A percentile compares a stretch with the other conserved stretches of the same genome.
phyloP scores from a whole-genome alignment of 2,888 invertebrate species.

The Kryphioiulus occultus region DNA sequence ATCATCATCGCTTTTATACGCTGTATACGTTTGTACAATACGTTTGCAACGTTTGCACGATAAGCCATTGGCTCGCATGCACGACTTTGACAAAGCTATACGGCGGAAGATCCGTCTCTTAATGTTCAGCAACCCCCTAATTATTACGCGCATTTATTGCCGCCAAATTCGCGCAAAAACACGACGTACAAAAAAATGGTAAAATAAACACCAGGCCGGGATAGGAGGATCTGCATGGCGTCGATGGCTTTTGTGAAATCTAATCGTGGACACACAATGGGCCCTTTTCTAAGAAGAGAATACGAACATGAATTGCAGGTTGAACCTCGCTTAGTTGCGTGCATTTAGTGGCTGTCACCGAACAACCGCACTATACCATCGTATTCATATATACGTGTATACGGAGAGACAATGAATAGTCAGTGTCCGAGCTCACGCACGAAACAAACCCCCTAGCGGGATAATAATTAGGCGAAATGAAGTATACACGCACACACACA shows the following conservation, averaged over 20 bases:
- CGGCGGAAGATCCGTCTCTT: constrained; percentile 11
- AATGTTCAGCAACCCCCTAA: background rate
- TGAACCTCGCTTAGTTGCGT: background rate
- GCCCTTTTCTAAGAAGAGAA: background rate
- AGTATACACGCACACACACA: background rate
- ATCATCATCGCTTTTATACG: background rate
- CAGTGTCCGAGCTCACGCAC: too few species aligned
- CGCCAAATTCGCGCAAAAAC: background rate
- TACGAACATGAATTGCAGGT: background rate
- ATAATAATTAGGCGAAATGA: background rate
- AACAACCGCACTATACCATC: background rate
- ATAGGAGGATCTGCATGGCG: background rate
- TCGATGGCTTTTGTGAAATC: background rate
- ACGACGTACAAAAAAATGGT: background rate
- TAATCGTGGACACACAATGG: background rate
- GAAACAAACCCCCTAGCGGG: too few species aligned
- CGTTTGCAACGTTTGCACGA: too few species aligned
- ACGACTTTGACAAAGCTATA: background rate
- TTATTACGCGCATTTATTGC: constrained; percentile 5
- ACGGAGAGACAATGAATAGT: too few species aligned
- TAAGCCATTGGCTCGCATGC: background rate
- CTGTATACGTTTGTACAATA: too few species aligned
- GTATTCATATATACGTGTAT: background rate
- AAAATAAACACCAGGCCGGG: background rate
- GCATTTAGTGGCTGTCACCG: constrained; percentile 10